These are phyloP conservation scores for Ernsta delagoae DNA, from an alignment of 2,888 invertebrate species.

Conservation along the genomic window DNA sequence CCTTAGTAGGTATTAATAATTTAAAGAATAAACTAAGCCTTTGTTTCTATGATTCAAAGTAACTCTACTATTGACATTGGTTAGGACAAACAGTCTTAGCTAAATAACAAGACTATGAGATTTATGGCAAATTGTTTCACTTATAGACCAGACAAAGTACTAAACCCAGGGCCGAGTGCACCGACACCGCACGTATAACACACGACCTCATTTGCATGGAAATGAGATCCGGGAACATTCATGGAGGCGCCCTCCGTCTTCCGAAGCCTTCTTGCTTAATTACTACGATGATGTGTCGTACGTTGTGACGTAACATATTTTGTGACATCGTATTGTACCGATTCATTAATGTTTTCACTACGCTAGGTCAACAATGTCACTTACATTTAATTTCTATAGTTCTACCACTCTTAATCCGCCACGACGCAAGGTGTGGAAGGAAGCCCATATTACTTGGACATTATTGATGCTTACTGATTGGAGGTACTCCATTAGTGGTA, in stretches of 20 bases:
- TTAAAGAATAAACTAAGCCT: too few relatives aligned
- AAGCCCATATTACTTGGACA: too few relatives aligned
- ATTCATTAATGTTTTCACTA: neutral
- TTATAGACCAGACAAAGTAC: slow-evolving; percentile 6
- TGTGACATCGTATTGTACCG: neutral
- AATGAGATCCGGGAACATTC: slow-evolving; percentile 80
- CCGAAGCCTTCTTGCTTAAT: slow-evolving; percentile 52
- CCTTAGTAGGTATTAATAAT: too few relatives aligned
- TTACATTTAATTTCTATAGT: too few relatives aligned
- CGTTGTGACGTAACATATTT: neutral
- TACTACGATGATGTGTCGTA: slow-evolving; percentile 1
- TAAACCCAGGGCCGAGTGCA: slow-evolving; percentile 43
- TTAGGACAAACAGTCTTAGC: neutral
- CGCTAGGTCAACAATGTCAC: too few relatives aligned
- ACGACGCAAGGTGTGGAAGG: too few relatives aligned
- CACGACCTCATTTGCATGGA: slow-evolving; percentile 81
- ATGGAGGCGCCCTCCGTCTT: slow-evolving; percentile 65
- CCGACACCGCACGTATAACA: slow-evolving; percentile 63
- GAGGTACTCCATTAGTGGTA: too few relatives aligned
- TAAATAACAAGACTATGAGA: neutral
- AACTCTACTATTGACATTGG: too few relatives aligned
- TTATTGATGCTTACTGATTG: too few relatives aligned
- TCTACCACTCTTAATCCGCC: too few relatives aligned
- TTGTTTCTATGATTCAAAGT: neutral
- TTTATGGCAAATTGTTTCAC: slow-evolving; percentile 1